Base-by-base conservation (phyloP, 2,797 vertebrate species). In the Pithecia hirsuta region DNA sequence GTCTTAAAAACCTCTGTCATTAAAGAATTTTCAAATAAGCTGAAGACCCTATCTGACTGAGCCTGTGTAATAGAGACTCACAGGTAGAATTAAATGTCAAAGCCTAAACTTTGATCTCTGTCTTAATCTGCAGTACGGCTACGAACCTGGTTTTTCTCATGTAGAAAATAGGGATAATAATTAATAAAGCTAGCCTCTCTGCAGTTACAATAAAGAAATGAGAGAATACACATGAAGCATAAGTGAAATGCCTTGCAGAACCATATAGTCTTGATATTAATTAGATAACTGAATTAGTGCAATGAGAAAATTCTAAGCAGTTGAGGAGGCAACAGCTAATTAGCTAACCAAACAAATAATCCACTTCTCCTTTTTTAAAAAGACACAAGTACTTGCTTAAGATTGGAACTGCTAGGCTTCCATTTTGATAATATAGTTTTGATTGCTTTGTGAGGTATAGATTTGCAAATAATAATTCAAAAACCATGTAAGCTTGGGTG, bases 21-120 rank as follows among this genome's bases (percentile, higher is more conserved):
- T 74, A 19, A 89, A 85, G 13, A 92, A 78, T 82, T 93, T 81
- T 94, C 76, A 81, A 79, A 44, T 13, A 95, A 82, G 36, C 36
- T 80, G 81, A 79, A 93, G 81, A 84, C 12, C 11, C 1, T 33
- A 78, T 50, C 41, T 93, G 55, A 14, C 15, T 93, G 30, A 84
- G 20, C 8, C 15, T 13, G 33, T 26, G 12, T 28, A 67, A 80
- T 70, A 48, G 2, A 84, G 33, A 79, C 22, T 20, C 19, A n/a
- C 14, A 28, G 52, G 55, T 75, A 50, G 52, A 84, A 48, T 85
- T 88, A 48, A 78, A 88, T 10, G 19, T 61, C 10, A 89, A 44
- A 67, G 17, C 26, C 33, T 82, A n/a, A 70, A 55, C 39, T 86
- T 36, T 89, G 44, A 39, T 75, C 41, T 81, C 82, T 76, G 30